Percentiles rank a stretch among this genome's conserved stretches.
Conservation (phyloP, 1,140 invertebrate genomes). For the Cyrtorhinus lividipennis region DNA sequence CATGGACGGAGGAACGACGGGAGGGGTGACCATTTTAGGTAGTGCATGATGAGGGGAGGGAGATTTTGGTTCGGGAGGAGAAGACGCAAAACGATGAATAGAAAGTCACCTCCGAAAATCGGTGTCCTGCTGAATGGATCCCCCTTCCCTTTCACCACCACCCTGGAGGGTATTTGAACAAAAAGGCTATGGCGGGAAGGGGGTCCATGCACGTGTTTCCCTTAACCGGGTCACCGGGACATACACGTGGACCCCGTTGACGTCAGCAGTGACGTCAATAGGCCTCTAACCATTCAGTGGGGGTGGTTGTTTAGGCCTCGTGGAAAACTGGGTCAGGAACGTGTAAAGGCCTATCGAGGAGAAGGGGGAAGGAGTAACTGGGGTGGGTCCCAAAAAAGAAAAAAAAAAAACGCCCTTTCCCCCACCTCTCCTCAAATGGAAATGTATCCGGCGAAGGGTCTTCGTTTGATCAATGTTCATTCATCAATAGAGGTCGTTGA, state of each 20-base stretch:
- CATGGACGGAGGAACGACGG: too few relatives aligned
- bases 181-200: neutral
- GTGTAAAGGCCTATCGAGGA: neutral
- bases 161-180: neutral
- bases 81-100: neutral
- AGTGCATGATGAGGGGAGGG: too few relatives aligned
- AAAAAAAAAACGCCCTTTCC: too few relatives aligned
- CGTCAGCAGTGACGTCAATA: slow-evolving; percentile 13
- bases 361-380: neutral
- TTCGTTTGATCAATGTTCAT: too few relatives aligned
- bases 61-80: too few relatives aligned
- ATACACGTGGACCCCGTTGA: slow-evolving; percentile 12
- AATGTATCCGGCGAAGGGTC: too few relatives aligned
- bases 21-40: too few relatives aligned
- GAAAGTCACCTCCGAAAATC: neutral
- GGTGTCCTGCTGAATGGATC: slow-evolving; percentile 1
- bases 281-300: slow-evolving; percentile 7
- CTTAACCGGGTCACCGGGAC: slow-evolving; percentile 13
- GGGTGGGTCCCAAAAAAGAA: too few relatives aligned
- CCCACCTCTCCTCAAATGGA: too few relatives aligned
- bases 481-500: too few relatives aligned
- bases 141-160: neutral
- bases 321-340: slow-evolving; percentile 1
- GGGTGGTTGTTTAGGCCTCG: neutral
- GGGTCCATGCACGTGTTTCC: neutral